These are phyloP conservation scores for Crambe crambe DNA, from an alignment of 37 sponge, comb jelly and placozoan genomes.

Conservation along the genomic window DNA sequence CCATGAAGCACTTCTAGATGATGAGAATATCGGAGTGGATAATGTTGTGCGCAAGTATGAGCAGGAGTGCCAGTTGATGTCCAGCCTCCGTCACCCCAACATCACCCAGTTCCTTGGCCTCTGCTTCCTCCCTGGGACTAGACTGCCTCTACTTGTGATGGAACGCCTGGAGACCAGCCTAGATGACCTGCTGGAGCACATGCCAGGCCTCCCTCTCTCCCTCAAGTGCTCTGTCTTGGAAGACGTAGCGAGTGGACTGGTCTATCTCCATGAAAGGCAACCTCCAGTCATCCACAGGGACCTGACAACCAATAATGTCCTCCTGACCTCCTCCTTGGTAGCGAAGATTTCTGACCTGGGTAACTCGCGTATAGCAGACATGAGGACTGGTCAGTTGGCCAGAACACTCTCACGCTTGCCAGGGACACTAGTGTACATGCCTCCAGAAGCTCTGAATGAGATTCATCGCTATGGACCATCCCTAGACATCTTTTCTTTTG, in stretches of 20 bases:
- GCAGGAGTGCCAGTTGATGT: slow-evolving; percentile 14
- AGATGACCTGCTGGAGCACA: background rate
- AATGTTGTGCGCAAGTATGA: background rate
- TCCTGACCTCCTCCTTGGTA: slow-evolving; percentile 1
- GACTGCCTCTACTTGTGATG: slow-evolving; percentile 13
- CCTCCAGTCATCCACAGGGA: slow-evolving; percentile 9
- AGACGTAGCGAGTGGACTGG: background rate
- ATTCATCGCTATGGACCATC: background rate
- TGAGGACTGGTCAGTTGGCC: background rate
- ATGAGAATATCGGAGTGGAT: background rate
- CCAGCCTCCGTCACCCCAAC: slow-evolving; percentile 6
- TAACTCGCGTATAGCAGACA: background rate
- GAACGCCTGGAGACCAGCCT: slow-evolving; percentile 3
- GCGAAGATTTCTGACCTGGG: slow-evolving; percentile 1
- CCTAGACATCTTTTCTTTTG: slow-evolving; percentile 3
- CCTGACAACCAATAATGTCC: slow-evolving; percentile 6
- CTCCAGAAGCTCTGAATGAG: slow-evolving; percentile 11
- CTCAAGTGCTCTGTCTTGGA: slow-evolving; percentile 1
- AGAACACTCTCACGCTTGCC: background rate
- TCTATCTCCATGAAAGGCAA: background rate
- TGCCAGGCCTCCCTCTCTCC: background rate
- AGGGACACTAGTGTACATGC: slow-evolving; percentile 3
- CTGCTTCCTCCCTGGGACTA: background rate
- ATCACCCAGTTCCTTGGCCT: slow-evolving; percentile 14
- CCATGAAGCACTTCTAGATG: background rate